phyloP scores from a whole-genome alignment of 2,888 invertebrate species.

The Malacosoma neustria region DNA sequence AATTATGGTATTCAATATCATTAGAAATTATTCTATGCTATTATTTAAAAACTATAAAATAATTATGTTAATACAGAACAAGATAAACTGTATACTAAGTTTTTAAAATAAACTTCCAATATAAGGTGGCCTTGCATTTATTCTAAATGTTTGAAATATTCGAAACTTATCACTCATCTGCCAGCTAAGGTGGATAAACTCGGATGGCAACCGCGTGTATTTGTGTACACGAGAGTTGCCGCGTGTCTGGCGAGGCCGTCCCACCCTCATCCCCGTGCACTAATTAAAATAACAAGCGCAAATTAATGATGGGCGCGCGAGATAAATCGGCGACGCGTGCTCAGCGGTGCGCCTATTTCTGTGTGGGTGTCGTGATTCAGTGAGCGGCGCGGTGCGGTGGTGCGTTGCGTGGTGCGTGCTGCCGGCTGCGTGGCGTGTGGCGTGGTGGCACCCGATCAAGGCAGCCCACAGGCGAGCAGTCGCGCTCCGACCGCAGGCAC shows the following conservation, averaged over 20 bases:
- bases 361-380: constrained; percentile 48
- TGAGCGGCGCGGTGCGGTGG: constrained; percentile 9
- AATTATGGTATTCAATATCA: no score
- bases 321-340: constrained; percentile 33
- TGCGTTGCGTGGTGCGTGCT: constrained; percentile 4
- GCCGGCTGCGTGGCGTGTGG: constrained; percentile 6
- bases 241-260: neutral
- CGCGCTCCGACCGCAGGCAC: constrained; percentile 62
- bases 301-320: constrained; percentile 50
- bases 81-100: no score
- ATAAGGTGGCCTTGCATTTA: no score
- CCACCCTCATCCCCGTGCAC: constrained; percentile 10
- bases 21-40: no score
- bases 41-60: no score
- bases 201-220: neutral
- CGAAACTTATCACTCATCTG: no score
- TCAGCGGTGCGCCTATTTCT: constrained; percentile 41
- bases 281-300: constrained; percentile 38
- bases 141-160: no score
- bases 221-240: neutral
- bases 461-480: constrained; percentile 32
- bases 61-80: no score
- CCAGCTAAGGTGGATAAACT: no score
- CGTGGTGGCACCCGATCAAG: constrained; percentile 9
- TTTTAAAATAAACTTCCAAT: no score